Evolutionary conservation across 1,140 invertebrate genomes (phyloP), one percentile per base, ranked within the genome.

Genomic region (Paramacrobiotus metropolitanus): DNA sequence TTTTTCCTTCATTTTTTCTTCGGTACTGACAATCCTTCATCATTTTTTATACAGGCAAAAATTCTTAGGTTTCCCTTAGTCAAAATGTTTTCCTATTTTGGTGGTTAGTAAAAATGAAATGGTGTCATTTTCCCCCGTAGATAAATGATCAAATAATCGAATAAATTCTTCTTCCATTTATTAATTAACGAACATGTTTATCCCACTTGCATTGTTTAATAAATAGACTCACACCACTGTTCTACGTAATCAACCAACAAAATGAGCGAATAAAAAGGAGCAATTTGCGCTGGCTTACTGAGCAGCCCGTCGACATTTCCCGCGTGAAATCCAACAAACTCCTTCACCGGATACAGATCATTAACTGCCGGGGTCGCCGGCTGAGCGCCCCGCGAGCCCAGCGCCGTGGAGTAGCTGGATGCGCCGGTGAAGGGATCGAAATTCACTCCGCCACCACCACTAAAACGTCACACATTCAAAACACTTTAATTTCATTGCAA

Each of bases 341-440:
- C 65, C 55, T 65, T 70, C 60, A 75, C 69, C n/a, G 78, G 78
- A 63, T 77, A 80, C 63, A 70, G 74, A 4, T 63, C 63, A 30
- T 55, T 60, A 15, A 21, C 2, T n/a, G 59, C 21, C 4, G 3
- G 55, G n/a, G 30, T 21, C n/a, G 21, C 44, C 24, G 60, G 59
- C 21, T 48, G 31, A 45, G 60, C 63, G 2, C 59, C 40, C 60
- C 21, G 55, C 21, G 59, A 60, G 4, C 20, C 59, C 31, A 30
- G 59, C 21, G 24, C 62, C 29, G 82, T 82, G 48, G 81, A 77
- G 68, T 87, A 87, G 45, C 85, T 78, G 44, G 77, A 81, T 60
- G 77, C 80, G 59, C 85, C 85, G n/a, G 72, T 73, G 64, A 73
- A 73, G n/a, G 71, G 70, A 65, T 74, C 73, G 2, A 40, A 62